phyloP scores from a whole-genome alignment of 2,113 vertebrate species.

The Colaptes auratus region DNA sequence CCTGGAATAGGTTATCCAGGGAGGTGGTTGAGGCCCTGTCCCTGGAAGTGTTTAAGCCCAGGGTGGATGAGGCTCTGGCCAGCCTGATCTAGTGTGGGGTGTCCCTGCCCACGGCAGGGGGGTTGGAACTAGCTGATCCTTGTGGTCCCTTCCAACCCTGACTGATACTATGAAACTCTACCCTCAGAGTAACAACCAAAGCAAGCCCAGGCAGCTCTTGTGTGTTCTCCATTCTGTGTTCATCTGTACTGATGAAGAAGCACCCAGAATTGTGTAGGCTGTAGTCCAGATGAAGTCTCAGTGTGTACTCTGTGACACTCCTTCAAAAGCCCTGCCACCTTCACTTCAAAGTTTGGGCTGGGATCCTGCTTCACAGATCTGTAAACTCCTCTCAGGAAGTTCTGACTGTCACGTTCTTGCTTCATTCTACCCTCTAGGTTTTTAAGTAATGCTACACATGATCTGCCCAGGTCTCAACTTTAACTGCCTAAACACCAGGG shows the following conservation, averaged over 20 bases:
- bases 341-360: not conserved
- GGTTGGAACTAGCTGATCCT: too few species aligned
- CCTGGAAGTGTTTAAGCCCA: too few species aligned
- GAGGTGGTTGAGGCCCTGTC: too few species aligned
- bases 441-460: not conserved
- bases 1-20: too few species aligned
- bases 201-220: not conserved
- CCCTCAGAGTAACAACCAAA: not conserved
- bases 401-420: not conserved
- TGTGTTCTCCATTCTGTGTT: not conserved
- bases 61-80: too few species aligned
- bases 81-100: too few species aligned
- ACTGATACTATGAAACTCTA: too few species aligned
- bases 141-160: too few species aligned
- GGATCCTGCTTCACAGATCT: not conserved
- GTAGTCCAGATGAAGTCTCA: not conserved
- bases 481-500: not conserved
- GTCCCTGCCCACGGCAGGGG: too few species aligned
- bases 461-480: not conserved
- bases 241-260: not conserved
- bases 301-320: not conserved
- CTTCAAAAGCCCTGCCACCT: not conserved
- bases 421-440: not conserved
- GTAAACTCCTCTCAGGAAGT: not conserved
- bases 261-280: rapidly evolving